These are phyloP conservation scores for Tetrax tetrax DNA, from an alignment of 2,113 vertebrate species.

Conservation along the genomic window DNA sequence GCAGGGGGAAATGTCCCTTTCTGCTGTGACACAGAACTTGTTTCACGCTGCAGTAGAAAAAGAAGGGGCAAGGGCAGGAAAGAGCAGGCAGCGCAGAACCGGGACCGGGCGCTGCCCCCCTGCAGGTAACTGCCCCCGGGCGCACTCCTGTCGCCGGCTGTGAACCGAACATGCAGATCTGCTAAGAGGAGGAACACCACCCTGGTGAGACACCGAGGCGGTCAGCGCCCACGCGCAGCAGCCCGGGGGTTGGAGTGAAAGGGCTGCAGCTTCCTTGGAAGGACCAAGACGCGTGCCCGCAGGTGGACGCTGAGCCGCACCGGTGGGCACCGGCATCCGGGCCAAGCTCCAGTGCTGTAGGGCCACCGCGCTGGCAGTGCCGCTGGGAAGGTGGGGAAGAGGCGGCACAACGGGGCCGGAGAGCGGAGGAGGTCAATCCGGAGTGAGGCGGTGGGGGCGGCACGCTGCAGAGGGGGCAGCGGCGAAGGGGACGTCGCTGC, in stretches of 20 bases:
- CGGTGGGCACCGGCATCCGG: rapidly evolving
- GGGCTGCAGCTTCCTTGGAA: background rate
- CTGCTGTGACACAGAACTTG: background rate
- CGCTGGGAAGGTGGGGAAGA: background rate
- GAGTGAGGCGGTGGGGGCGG: background rate
- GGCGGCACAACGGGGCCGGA: rapidly evolving
- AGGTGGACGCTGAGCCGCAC: background rate
- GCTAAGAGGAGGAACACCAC: background rate
- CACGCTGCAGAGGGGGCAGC: background rate
- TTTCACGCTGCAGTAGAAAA: background rate
- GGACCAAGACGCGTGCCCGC: background rate
- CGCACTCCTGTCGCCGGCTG: background rate
- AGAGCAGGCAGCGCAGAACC: background rate
- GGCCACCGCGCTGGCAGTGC: background rate
- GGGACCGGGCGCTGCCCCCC: rapidly evolving
- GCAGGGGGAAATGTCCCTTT: background rate
- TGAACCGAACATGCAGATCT: background rate
- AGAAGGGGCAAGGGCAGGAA: background rate
- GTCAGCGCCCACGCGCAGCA: background rate
- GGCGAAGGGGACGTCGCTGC: background rate
- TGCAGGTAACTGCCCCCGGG: background rate
- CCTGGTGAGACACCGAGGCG: background rate
- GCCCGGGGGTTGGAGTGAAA: background rate
- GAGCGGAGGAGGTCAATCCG: background rate
- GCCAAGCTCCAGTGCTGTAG: background rate